Percentiles rank a stretch among this genome's conserved stretches.
These are phyloP conservation scores for Coendou prehensilis DNA, from an alignment of 2,797 vertebrate species.

Conservation along the genomic window DNA sequence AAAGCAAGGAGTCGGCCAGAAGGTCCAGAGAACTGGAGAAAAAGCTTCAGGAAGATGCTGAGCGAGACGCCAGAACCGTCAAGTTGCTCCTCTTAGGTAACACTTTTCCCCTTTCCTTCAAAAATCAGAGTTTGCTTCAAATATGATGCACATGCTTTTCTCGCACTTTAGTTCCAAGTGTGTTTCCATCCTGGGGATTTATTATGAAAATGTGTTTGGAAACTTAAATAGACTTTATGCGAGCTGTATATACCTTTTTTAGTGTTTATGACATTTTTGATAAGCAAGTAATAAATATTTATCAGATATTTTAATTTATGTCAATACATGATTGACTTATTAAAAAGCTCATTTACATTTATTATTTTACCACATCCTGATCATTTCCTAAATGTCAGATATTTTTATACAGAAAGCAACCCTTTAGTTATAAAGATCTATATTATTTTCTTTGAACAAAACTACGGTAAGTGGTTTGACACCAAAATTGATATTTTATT, in stretches of 20 bases:
- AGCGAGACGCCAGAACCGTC: conserved; percentile 88
- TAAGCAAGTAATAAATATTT: conserved; percentile 58
- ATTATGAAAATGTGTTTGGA: conserved; percentile 28
- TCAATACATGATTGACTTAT: not conserved
- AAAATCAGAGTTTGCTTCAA: not conserved
- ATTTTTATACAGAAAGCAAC: conserved; percentile 24
- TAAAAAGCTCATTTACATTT: conserved; percentile 27
- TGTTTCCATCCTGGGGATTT: not conserved
- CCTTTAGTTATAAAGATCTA: conserved; percentile 6
- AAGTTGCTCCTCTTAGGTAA: conserved; percentile 90
- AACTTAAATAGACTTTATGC: not conserved
- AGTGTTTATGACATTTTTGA: not conserved
- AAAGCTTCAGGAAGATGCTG: conserved; percentile 90
- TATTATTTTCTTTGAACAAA: conserved; percentile 55
- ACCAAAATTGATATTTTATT: not conserved
- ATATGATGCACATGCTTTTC: not conserved
- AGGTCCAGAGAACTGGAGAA: conserved; percentile 90
- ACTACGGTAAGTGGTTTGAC: not conserved
- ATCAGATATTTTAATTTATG: not conserved
- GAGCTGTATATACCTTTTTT: not conserved
- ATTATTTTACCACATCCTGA: not conserved
- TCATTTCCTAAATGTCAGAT: not conserved
- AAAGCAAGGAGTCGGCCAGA: conserved; percentile 87
- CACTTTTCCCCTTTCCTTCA: not conserved
- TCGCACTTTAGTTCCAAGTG: conserved; percentile 54